These are phyloP conservation scores for Larimichthys crocea DNA, from an alignment of 2,113 vertebrate genomes.

Conservation along the genomic window DNA sequence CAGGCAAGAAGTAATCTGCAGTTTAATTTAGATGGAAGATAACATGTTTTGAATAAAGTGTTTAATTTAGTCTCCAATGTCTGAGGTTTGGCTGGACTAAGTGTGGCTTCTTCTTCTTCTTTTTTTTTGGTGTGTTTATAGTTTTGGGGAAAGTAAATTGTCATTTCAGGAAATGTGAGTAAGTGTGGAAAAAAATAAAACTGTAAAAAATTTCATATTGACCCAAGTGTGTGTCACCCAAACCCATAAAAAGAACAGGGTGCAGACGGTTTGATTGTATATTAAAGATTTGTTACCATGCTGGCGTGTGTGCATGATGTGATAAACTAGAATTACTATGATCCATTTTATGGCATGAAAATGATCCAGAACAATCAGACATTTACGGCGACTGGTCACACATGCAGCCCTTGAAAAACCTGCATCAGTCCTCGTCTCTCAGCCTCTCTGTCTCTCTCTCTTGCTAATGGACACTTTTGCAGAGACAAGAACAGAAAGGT, in stretches of 20 bases:
- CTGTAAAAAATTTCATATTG: conserved; percentile 15
- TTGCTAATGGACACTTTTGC: conserved; percentile 50
- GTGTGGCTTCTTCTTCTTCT: conserved; percentile 24
- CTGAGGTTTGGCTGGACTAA: conserved; percentile 66
- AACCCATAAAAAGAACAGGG: conserved; percentile 11
- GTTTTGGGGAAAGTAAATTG: conserved; percentile 57
- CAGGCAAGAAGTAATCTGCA: conserved; percentile 20
- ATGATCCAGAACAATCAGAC: not conserved
- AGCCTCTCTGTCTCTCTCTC: conserved; percentile 6
- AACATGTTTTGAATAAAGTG: conserved; percentile 64
- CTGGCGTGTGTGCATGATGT: not conserved
- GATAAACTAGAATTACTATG: not conserved
- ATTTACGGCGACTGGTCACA: not conserved
- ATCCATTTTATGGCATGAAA: conserved; percentile 21
- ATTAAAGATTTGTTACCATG: conserved; percentile 22
- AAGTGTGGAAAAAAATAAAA: conserved; percentile 19
- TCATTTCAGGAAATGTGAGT: conserved; percentile 53
- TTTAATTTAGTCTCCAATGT: conserved; percentile 60
- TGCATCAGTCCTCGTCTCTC: conserved; percentile 20
- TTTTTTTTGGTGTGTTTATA: conserved; percentile 45
- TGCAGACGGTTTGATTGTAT: conserved; percentile 6
- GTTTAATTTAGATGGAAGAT: conserved; percentile 57
- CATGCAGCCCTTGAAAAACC: not conserved
- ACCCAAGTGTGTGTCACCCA: conserved; percentile 7
- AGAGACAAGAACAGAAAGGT: conserved; percentile 38